Evolutionary conservation across 2,797 vertebrate species (phyloP), one percentile per base, ranked within the genome.

Genomic region (Aplochiton taeniatus): DNA sequence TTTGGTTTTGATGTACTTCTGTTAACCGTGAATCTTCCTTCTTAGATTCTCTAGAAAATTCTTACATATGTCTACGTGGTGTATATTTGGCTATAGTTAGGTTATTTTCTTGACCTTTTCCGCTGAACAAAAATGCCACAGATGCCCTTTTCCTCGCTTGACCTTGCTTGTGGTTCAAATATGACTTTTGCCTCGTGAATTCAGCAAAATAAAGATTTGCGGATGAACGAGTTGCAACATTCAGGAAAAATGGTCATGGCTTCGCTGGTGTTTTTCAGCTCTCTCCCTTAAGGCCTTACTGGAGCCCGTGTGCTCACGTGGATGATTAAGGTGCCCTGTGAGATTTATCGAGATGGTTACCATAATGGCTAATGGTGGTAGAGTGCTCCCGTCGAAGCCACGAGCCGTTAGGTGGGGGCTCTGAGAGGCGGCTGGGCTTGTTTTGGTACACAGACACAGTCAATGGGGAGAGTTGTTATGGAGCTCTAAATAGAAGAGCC

Each of bases 361-460:
- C 49, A 83, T 44, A 51, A 75, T 79, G 81, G 80, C 81, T 83
- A 85, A 83, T 83, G 77, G 68, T 70, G 74, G 80, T 77, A 87
- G 83, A 90, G 84, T 50, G 73, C 75, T 87, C 83, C 84, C 81
- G 83, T 83, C 82, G 80, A 77, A 75, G 81, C 86, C 87, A 88
- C 81, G 78, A 80, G 84, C 76, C 85, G 81, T 86, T 88, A 84
- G 84, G 82, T 77, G 79, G 81, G 75, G 70, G 78, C 82, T 88
- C 88, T 86, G 78, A 71, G 67, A 86, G 84, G 87, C 75, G 44
- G 81, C 77, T 70, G 62, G 71, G 70, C 84, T 85, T 89, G 87
- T 90, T 89, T 86, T 88, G 80, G 82, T 82, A 81, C 80, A 81
- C 83, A 16, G 41, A 13, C 20, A 17, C 16, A 17, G 57, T 59